Evolutionary conservation across 2,888 invertebrate species (phyloP).

Genomic region (Toxonevra muliebris): DNA sequence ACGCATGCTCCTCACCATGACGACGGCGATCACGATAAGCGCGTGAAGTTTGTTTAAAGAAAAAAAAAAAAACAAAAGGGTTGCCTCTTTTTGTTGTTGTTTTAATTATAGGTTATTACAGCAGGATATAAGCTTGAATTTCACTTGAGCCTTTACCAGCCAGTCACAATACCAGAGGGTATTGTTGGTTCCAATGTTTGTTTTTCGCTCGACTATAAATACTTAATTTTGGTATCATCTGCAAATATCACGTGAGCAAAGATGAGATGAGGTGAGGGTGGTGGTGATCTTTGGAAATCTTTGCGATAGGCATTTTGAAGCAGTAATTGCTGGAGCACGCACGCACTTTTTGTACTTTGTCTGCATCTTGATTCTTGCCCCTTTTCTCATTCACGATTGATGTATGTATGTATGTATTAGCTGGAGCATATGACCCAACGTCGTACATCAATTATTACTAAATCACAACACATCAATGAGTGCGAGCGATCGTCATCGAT

Average conservation of each 20-base stretch:
- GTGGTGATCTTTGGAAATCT: neutral
- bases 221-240: conserved; percentile 31
- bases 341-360: conserved; percentile 11
- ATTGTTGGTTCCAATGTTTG: conserved; percentile 24
- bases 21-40: conserved; percentile 10
- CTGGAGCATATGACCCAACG: conserved; percentile 16
- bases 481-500: no score
- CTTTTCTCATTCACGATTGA: neutral
- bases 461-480: no score
- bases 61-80: conserved; percentile 21
- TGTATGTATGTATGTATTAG: conserved; percentile 6
- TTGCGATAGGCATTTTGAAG: neutral
- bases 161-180: conserved; percentile 10
- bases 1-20: neutral
- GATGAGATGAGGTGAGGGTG: neutral
- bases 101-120: conserved; percentile 43
- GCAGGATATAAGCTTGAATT: conserved; percentile 28
- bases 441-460: conserved; percentile 21
- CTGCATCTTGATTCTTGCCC: neutral
- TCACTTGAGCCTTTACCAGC: conserved; percentile 16
- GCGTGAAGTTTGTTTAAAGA: conserved; percentile 15
- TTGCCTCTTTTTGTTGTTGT: conserved; percentile 10
- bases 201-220: conserved; percentile 33
- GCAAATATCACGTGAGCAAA: neutral
- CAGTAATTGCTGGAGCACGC: conserved; percentile 32